Base-by-base conservation (phyloP, 35 echinoderm and acorn worm species). In the Lytechinus pictus region DNA sequence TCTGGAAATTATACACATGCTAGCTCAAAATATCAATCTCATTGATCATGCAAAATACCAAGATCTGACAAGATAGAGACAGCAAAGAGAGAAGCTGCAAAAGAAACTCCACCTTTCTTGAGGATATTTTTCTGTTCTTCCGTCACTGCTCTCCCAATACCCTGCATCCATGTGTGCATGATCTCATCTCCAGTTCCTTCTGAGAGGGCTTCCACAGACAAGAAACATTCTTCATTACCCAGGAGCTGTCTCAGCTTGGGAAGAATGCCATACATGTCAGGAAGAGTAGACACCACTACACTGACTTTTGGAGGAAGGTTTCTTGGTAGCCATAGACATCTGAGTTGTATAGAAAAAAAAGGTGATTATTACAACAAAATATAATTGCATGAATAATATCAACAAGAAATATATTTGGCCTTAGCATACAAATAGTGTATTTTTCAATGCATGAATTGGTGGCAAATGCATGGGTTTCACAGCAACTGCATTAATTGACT, bases 181-280 rank as follows among this genome's bases (percentile, higher is more conserved):
- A 99, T 99, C 33, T 97, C 98, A 58, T 95, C 95, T 29, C 97
- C 97, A 21, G 98, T 97, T 5, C 95, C 97, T 61, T 99, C 97
- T 16, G 97, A 94, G 9, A 99, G 93, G 5, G 97, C 95, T 33
- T 96, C 27, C 52, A 99, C 95, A 33, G 87, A 86, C 52, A 98
- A 55, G 94, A 98, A 99, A 72, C 94, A 94, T 52, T 94, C 94
- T 6, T 95, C 94, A 91, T 97, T 94, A 9, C 58, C 89, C 1
- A 99, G 72, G 8, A 97, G 52, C 92, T 96, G 86, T 66, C 94
- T 96, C 95, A 99, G 58, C 58, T 96, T 95, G n/a, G 97, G 96
- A 79, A 99, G 92, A 61, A 99, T 99, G n/a, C 96, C 89, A 79
- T 97, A 95, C 92, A 97, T 96, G 87, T 97, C 94, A n/a, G 98